These are phyloP conservation scores for Campoletis sonorensis DNA, from an alignment of 1,140 invertebrate genomes.

Conservation along the genomic window DNA sequence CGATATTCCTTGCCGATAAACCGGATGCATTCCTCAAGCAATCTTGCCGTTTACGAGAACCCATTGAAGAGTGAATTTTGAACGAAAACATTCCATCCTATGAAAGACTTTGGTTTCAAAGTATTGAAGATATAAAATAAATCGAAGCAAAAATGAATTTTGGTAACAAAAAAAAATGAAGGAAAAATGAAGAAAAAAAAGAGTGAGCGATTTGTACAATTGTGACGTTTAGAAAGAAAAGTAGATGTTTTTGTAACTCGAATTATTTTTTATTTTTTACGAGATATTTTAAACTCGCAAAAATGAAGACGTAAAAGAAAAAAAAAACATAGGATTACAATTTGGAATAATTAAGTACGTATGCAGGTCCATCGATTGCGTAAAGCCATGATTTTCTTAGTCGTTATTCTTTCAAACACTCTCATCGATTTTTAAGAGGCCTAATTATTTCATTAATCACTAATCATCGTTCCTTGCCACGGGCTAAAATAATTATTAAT, in stretches of 20 bases:
- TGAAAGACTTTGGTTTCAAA: not conserved
- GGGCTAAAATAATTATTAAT: slow-evolving; percentile 15
- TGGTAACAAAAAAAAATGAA: not conserved
- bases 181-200: not conserved
- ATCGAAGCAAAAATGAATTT: not conserved
- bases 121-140: not conserved
- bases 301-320: not conserved
- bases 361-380: not conserved
- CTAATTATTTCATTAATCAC: slow-evolving; percentile 20
- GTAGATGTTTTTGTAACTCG: slow-evolving; percentile 26
- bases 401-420: not conserved
- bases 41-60: slow-evolving; percentile 38
- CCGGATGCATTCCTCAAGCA: slow-evolving; percentile 46
- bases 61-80: slow-evolving; percentile 17
- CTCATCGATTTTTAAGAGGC: not conserved
- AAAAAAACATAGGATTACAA: not conserved
- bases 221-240: slow-evolving; percentile 26
- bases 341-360: not conserved
- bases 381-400: not conserved
- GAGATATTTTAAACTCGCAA: slow-evolving; percentile 6
- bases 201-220: slow-evolving; percentile 35
- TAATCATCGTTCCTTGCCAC: slow-evolving; percentile 30
- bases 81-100: slow-evolving; percentile 45
- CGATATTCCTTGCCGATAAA: slow-evolving; percentile 49
- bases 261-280: not conserved